phyloP scores from a whole-genome alignment of 2,888 invertebrate species.

The Cerastoderma edule region DNA sequence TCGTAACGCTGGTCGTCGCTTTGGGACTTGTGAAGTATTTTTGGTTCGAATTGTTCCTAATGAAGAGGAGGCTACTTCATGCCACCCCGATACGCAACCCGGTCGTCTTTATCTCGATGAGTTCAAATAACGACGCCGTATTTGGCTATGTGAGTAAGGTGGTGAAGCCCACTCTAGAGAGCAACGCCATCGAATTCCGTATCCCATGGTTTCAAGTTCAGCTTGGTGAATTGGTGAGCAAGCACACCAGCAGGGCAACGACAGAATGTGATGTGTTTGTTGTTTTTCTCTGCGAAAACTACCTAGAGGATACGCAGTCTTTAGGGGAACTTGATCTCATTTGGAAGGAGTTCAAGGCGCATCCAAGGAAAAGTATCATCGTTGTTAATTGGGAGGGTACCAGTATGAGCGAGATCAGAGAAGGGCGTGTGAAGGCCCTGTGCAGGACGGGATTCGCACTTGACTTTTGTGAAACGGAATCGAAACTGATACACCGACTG shows the following conservation, averaged over 20 bases:
- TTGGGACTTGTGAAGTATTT: background rate
- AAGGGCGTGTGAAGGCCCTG: background rate
- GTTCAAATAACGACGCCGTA: conserved; percentile 11
- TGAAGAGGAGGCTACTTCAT: background rate
- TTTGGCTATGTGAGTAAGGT: background rate
- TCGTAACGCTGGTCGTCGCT: background rate
- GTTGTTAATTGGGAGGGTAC: conserved; percentile 11
- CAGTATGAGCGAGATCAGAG: background rate
- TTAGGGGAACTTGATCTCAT: conserved; percentile 16
- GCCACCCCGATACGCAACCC: background rate
- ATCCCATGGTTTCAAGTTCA: conserved; percentile 6
- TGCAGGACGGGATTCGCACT: conserved; percentile 1
- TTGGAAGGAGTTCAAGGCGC: conserved; percentile 17
- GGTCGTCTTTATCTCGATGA: conserved; percentile 20
- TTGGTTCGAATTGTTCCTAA: background rate
- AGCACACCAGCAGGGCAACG: background rate
- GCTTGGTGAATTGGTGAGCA: background rate
- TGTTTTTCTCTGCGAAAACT: conserved; percentile 17
- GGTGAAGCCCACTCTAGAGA: background rate
- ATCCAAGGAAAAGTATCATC: conserved; percentile 5
- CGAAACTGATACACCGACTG: background rate
- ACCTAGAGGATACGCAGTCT: background rate
- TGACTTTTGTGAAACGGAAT: background rate
- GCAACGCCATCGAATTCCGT: background rate
- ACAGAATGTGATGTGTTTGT: background rate